Evolutionary conservation across 2,113 vertebrate species (phyloP).

Genomic region (Bufo bufo): DNA sequence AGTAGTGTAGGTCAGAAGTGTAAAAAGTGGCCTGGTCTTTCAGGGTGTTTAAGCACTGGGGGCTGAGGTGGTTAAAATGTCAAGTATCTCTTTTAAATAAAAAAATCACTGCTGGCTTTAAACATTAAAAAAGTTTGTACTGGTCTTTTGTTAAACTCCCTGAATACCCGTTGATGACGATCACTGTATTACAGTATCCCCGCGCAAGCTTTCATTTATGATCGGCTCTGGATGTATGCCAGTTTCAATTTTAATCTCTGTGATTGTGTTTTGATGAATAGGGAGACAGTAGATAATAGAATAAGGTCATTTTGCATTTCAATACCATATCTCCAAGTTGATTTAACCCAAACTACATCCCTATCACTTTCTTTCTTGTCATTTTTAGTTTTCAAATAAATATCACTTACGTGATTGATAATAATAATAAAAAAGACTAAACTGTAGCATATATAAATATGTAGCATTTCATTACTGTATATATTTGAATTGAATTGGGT

Average conservation of each 20-base stretch:
- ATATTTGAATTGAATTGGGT: background rate
- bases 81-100: background rate
- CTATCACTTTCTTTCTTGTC: conserved; percentile 35
- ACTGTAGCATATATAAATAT: background rate
- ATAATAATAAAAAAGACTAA: background rate
- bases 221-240: conserved; percentile 14
- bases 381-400: background rate
- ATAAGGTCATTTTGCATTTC: conserved; percentile 37
- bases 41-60: too few species aligned
- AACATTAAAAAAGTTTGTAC: background rate
- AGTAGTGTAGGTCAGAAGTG: too few species aligned
- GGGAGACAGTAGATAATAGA: conserved; percentile 38
- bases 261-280: conserved; percentile 50
- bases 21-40: too few species aligned
- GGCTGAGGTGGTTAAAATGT: background rate
- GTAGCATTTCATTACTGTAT: background rate
- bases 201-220: background rate
- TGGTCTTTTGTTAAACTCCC: background rate
- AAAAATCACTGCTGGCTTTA: background rate
- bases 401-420: background rate
- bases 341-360: conserved; percentile 16
- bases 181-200: background rate
- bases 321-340: conserved; percentile 39
- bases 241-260: conserved; percentile 48
- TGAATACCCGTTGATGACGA: conserved; percentile 40